Conservation (phyloP, 2,888 invertebrate species). For the Scaptodrosophila latifasciaeformis region DNA sequence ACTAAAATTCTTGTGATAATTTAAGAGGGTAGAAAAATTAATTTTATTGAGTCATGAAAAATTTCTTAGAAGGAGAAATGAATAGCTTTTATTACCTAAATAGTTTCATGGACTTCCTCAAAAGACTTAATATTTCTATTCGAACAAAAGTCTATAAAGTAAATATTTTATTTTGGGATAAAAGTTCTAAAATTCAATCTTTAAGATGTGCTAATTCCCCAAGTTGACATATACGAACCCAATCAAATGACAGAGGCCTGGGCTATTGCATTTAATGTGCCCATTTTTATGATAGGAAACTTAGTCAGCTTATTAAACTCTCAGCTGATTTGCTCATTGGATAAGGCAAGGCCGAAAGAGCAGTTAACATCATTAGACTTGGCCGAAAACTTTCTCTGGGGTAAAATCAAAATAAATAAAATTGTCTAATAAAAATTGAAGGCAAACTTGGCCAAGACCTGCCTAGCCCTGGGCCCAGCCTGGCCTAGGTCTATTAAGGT, state of each 20-base stretch:
- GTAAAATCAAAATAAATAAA: slow-evolving; percentile 61
- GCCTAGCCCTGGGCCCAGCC: slow-evolving; percentile 29
- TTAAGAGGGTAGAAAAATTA: too few relatives aligned
- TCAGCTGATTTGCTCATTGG: slow-evolving; percentile 49
- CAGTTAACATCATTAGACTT: slow-evolving; percentile 61
- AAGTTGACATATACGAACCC: background rate
- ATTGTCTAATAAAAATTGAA: slow-evolving; percentile 65
- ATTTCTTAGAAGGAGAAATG: too few relatives aligned
- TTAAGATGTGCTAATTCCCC: background rate
- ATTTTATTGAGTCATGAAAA: too few relatives aligned
- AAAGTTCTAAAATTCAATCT: slow-evolving; percentile 1
- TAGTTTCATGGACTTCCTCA: too few relatives aligned
- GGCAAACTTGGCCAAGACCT: slow-evolving; percentile 36
- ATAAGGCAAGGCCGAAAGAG: slow-evolving; percentile 37
- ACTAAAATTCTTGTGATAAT: too few relatives aligned
- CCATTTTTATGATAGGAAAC: too few relatives aligned
- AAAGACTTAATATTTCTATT: too few relatives aligned
- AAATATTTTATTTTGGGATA: too few relatives aligned
- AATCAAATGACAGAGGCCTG: background rate
- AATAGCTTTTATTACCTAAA: too few relatives aligned
- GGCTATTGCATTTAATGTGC: slow-evolving; percentile 2
- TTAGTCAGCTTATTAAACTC: slow-evolving; percentile 43
- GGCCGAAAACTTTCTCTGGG: slow-evolving; percentile 45
- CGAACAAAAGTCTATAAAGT: too few relatives aligned
- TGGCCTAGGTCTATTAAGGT: slow-evolving; percentile 30